Evolutionary conservation across 2,888 invertebrate genomes (phyloP).

Genomic region (Thyatira batis): DNA sequence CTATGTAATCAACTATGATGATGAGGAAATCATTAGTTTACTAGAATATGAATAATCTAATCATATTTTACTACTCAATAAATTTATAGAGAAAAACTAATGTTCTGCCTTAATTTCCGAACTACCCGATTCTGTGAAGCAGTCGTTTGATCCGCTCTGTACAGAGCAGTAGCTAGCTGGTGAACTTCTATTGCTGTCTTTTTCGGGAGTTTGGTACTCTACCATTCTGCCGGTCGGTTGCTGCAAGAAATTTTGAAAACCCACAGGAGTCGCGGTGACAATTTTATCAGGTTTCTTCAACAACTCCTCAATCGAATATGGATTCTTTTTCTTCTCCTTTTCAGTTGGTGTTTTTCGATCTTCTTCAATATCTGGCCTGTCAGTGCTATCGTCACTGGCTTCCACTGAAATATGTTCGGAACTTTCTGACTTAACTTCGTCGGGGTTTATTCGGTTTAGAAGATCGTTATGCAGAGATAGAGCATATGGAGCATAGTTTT

Average conservation of each 20-base stretch:
- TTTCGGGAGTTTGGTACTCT: slow-evolving; percentile 65
- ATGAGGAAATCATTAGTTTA: neutral
- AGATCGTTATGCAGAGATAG: slow-evolving; percentile 64
- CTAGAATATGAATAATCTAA: neutral
- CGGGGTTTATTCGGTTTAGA: slow-evolving; percentile 61
- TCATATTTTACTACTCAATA: no score
- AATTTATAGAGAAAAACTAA: slow-evolving; percentile 27
- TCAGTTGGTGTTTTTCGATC: slow-evolving; percentile 62
- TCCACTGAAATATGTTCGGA: slow-evolving; percentile 78
- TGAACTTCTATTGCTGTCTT: slow-evolving; percentile 69
- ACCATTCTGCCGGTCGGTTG: slow-evolving; percentile 84
- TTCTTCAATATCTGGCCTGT: slow-evolving; percentile 76
- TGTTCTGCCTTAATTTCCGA: slow-evolving; percentile 72
- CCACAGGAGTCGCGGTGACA: slow-evolving; percentile 57
- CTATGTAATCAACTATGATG: neutral
- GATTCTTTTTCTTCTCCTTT: slow-evolving; percentile 86
- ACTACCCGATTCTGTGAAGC: slow-evolving; percentile 61
- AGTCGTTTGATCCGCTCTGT: slow-evolving; percentile 70
- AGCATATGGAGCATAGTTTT: slow-evolving; percentile 68
- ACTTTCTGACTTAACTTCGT: slow-evolving; percentile 70
- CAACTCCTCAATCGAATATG: slow-evolving; percentile 93
- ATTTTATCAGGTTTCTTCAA: slow-evolving; percentile 90
- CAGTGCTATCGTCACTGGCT: slow-evolving; percentile 84
- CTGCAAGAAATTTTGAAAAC: slow-evolving; percentile 72
- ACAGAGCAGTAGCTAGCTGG: slow-evolving; percentile 74